Percentiles rank a stretch among this genome's conserved stretches.
Evolutionary conservation across 2,797 vertebrate genomes (phyloP).

Genomic region (Columba guinea): DNA sequence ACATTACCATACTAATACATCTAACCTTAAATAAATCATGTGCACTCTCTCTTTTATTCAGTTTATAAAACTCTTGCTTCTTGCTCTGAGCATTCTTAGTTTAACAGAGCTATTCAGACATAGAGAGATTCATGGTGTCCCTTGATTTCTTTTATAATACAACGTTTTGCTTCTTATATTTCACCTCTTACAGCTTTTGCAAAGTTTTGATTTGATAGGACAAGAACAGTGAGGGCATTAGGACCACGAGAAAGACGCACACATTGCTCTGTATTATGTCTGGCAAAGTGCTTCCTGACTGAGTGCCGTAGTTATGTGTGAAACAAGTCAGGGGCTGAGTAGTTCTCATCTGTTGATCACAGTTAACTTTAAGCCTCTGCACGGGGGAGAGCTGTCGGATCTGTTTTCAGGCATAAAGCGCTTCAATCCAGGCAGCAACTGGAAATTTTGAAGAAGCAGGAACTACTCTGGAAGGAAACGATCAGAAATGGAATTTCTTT

Average conservation of each 20-base stretch:
- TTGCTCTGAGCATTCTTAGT: conserved; percentile 1
- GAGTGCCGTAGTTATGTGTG: conserved; percentile 70
- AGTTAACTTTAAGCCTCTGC: conserved; percentile 69
- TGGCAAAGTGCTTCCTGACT: conserved; percentile 74
- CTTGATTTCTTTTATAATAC: conserved; percentile 21
- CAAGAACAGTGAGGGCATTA: conserved; percentile 78
- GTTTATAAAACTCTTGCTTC: conserved; percentile 31
- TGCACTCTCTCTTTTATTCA: neutral
- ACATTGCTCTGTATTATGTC: conserved; percentile 68
- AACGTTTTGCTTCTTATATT: neutral
- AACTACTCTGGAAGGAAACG: conserved; percentile 41
- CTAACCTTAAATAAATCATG: conserved; percentile 46
- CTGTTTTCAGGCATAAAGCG: conserved; percentile 41
- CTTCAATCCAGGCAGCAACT: conserved; percentile 13
- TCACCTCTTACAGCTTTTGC: conserved; percentile 3
- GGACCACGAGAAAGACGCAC: conserved; percentile 73
- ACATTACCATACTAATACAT: conserved; percentile 31
- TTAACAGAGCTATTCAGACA: neutral
- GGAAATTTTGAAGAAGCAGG: conserved; percentile 45
- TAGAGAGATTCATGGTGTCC: neutral
- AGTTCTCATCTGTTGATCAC: conserved; percentile 79
- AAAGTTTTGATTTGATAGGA: conserved; percentile 61
- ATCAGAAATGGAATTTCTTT: conserved; percentile 44
- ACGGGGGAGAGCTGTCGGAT: conserved; percentile 60
- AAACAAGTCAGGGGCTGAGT: conserved; percentile 73